These are phyloP conservation scores for Aphrophora alni DNA, from an alignment of 2,888 invertebrate species.

Conservation along the genomic window DNA sequence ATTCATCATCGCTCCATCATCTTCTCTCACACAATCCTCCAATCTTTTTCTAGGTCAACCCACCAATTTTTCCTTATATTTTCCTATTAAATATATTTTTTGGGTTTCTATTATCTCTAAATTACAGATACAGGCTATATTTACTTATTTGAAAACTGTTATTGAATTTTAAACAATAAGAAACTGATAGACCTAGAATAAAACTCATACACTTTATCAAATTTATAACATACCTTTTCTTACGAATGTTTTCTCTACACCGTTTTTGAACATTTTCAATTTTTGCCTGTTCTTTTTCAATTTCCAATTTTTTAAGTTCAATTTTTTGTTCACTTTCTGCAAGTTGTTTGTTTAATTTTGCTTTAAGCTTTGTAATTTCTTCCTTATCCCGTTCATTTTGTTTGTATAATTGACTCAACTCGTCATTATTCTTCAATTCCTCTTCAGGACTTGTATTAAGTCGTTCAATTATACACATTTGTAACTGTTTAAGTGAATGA, in stretches of 20 bases:
- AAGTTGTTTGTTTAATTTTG: conserved; percentile 10
- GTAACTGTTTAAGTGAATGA: conserved; percentile 1
- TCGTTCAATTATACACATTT: conserved; percentile 13
- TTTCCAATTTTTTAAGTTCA: conserved; percentile 22
- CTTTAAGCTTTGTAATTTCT: conserved; percentile 14
- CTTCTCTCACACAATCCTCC: too few relatives aligned
- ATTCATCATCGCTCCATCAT: too few relatives aligned
- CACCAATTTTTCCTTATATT: too few relatives aligned
- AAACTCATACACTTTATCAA: too few relatives aligned
- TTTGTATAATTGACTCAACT: conserved; percentile 17
- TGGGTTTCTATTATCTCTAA: too few relatives aligned
- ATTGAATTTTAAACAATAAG: too few relatives aligned
- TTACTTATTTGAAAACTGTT: too few relatives aligned
- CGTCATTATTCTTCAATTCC: conserved; percentile 16
- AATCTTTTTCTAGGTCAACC: too few relatives aligned
- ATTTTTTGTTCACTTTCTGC: conserved; percentile 22
- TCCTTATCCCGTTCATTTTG: conserved; percentile 16
- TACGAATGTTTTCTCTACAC: conserved; percentile 20
- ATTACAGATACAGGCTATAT: too few relatives aligned
- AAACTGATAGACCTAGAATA: too few relatives aligned
- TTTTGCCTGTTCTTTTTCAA: conserved; percentile 17
- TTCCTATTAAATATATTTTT: too few relatives aligned
- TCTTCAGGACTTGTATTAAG: conserved; percentile 11
- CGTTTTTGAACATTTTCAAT: conserved; percentile 19
- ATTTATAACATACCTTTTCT: conserved; percentile 15